Base-by-base conservation (phyloP, 2,113 vertebrate species). In the Calidris pygmaea region DNA sequence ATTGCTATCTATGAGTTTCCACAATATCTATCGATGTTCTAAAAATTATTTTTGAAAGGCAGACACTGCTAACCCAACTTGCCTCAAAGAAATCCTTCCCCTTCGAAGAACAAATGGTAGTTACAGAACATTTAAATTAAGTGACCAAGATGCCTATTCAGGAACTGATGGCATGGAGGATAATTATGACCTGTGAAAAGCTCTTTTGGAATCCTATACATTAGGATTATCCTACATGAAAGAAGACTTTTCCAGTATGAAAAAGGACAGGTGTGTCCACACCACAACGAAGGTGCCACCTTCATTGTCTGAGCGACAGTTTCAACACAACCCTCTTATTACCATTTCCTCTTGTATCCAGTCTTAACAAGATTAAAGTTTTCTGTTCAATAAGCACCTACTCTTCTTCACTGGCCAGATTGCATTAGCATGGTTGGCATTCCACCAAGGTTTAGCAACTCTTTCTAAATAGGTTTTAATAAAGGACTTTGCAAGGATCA, bases 221-320 rank as follows among this genome's bases (percentile, higher is more conserved):
- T 89, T 85, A 85, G 96, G 97, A 97, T 97, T 93, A 96, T 66
- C 80, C 72, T 82, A 95, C 87, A 82, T 78, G 94, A 96, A 96
- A 96, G 95, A 80, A 60, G 87, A 91, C 62, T 91, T 75, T 96
- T 94, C 76, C 89, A 89, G 91, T 93, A 92, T 87, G 95, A 96
- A 85, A 95, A 92, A 91, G 93, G 95, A 93, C 96, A 97, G 97
- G 96, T 95, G 93, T 93, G 92, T 79, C 78, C 93, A 90, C 87
- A 68, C 90, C 70, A 27, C 87, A 82, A 50, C 10, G 50, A 56
- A 78, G 94, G 93, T 95, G 85, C 93, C 90, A 94, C 87, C 95
- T 95, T 75, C 86, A 91, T 65, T 95, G 89, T 88, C 65, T 89
- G 93, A 89, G 71, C 10, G 93, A 92, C 93, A 94, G 95, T 91